Base-by-base conservation (phyloP, 2,113 vertebrate genomes). In the Daboia siamensis region DNA sequence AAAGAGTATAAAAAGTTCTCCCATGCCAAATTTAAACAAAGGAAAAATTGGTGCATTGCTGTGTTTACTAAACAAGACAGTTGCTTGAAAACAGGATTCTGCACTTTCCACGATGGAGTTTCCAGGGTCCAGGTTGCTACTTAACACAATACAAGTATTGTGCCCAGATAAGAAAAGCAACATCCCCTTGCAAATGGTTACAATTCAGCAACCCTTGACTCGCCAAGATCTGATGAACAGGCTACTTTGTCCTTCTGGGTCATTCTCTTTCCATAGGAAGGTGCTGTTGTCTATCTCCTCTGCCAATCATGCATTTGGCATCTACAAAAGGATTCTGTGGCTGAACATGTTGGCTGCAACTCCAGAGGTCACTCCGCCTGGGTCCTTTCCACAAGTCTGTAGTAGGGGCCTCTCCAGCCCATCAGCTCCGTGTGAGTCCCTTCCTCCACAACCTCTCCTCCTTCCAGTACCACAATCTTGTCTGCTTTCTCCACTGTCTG, bases 391-490 rank as follows among this genome's bases (percentile, higher is more conserved):
- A 52, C 97, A 91, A 98, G 96, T 61, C 91, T 95, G 91, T 97
- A 96, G 92, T 98, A 99, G 46, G 52, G 94, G 5, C 98, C 98
- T 0, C 91, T 61, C 56, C 13, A 90, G 0, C 91, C 64, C 97
- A 97, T 94, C 91, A 99, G 97, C 90, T 98, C 93, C 10, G 13
- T 1, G 0, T 97, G 98, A 1, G 95, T 98, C 46, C 98, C 98
- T 15, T 4, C 84, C 91, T 98, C 97, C 26, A 94, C 26, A 86
- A 98, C 97, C 15, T 64, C 7, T 0, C 98, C 98, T 0, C 92
- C 90, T 2, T 93, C 94, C 1, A 99, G 96, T 95, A 98, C 96
- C 20, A 98, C 93, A 0, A 98, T 97, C 95, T 97, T 97, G 95
- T 99, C 95, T 0, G 98, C 98, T 0, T 4, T 97, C 96, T 97